These are phyloP conservation scores for Noctua janthe DNA, from an alignment of 2,888 invertebrate genomes.

Conservation along the genomic window DNA sequence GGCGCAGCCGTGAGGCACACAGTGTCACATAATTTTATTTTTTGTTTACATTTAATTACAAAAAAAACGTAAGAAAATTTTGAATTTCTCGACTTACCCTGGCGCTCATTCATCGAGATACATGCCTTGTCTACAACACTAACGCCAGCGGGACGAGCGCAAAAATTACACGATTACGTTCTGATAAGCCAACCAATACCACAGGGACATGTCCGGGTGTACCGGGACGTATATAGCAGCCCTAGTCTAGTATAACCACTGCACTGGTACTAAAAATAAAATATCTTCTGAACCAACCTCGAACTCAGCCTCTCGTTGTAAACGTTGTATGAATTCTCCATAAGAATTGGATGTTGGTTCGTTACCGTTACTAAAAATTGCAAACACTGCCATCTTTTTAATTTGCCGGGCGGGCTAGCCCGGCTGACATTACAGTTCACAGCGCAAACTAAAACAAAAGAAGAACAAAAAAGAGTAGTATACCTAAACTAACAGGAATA, in stretches of 20 bases:
- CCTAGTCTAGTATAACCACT: not conserved
- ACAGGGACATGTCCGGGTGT: not conserved
- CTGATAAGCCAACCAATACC: no score
- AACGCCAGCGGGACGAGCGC: not conserved
- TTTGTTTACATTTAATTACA: no score
- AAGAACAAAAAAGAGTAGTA: not conserved
- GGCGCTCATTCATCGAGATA: not conserved
- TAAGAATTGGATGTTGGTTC: conserved; percentile 32
- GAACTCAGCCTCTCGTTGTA: conserved; percentile 10
- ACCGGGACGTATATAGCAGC: not conserved
- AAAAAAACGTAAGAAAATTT: no score
- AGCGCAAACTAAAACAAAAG: not conserved
- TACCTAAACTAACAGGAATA: not conserved
- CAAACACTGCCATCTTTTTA: conserved; percentile 54
- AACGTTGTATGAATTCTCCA: conserved; percentile 31
- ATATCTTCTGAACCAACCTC: conserved; percentile 31
- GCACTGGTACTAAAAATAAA: not conserved
- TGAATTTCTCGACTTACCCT: no score
- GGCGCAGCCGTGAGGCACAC: no score
- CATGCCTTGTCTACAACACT: not conserved
- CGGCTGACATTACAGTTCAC: not conserved
- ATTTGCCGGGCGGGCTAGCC: not conserved
- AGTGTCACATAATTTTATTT: no score
- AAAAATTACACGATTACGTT: no score
- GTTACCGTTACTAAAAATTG: conserved; percentile 13